These are phyloP conservation scores for Pogona vitticeps DNA, from an alignment of 2,113 vertebrate species.

Conservation along the genomic window DNA sequence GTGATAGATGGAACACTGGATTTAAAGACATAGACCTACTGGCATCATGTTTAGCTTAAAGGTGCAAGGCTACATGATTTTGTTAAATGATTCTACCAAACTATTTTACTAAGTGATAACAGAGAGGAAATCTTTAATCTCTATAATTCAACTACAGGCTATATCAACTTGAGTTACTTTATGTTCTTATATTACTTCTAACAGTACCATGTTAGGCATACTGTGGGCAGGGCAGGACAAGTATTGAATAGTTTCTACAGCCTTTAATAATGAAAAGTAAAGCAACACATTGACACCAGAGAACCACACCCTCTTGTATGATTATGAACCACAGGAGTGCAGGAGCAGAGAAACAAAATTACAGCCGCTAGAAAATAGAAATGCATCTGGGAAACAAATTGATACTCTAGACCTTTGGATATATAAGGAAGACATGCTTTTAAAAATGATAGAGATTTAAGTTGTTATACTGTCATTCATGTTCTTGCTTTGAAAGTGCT, in stretches of 20 bases:
- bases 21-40: neutral
- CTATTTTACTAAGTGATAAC: neutral
- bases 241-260: neutral
- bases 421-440: neutral
- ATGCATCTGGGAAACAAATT: neutral
- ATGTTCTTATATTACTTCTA: neutral
- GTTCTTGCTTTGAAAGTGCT: neutral
- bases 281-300: neutral
- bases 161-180: neutral
- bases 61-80: neutral
- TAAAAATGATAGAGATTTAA: neutral
- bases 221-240: neutral
- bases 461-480: neutral
- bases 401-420: neutral
- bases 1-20: neutral
- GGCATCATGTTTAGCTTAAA: neutral
- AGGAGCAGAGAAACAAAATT: neutral
- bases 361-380: neutral
- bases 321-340: neutral
- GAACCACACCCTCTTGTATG: neutral
- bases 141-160: neutral
- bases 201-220: neutral
- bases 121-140: neutral
- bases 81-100: neutral
- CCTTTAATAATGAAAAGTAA: neutral